phyloP scores from a whole-genome alignment of 2,888 invertebrate genomes.

The Luffia ferchaultella region DNA sequence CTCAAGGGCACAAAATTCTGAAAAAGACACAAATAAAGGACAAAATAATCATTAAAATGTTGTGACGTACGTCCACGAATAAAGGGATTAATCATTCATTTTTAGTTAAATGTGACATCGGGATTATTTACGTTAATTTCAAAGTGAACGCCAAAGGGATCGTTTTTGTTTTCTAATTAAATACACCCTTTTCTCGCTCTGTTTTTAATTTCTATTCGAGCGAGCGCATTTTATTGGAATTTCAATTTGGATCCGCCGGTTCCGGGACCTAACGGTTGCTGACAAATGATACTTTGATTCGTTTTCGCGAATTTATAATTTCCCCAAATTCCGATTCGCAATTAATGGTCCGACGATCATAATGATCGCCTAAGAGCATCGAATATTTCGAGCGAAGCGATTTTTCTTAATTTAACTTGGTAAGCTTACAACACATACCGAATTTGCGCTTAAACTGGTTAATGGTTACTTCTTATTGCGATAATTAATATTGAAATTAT shows the following conservation, averaged over 20 bases:
- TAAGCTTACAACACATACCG: too few species aligned
- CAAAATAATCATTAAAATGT: too few species aligned
- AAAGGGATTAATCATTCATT: neutral
- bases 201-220: slow-evolving; percentile 26
- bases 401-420: too few species aligned
- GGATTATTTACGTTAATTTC: neutral
- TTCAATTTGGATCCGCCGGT: slow-evolving; percentile 20
- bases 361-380: too few species aligned
- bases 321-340: neutral
- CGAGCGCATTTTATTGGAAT: slow-evolving; percentile 28
- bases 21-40: too few species aligned
- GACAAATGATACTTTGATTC: neutral
- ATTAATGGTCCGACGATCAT: neutral
- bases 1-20: too few species aligned
- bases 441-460: too few species aligned
- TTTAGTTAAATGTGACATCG: neutral
- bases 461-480: too few species aligned
- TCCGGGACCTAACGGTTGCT: neutral
- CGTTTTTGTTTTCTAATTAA: slow-evolving; percentile 25
- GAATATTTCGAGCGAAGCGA: too few species aligned
- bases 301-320: neutral
- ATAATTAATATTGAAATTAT: too few species aligned
- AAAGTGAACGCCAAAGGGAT: neutral
- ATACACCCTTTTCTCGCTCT: slow-evolving; percentile 22
- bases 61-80: too few species aligned